Percentiles rank a stretch among this genome's conserved stretches.
These are phyloP conservation scores for Chorisops tibialis DNA, from an alignment of 2,888 invertebrate genomes.

Conservation along the genomic window DNA sequence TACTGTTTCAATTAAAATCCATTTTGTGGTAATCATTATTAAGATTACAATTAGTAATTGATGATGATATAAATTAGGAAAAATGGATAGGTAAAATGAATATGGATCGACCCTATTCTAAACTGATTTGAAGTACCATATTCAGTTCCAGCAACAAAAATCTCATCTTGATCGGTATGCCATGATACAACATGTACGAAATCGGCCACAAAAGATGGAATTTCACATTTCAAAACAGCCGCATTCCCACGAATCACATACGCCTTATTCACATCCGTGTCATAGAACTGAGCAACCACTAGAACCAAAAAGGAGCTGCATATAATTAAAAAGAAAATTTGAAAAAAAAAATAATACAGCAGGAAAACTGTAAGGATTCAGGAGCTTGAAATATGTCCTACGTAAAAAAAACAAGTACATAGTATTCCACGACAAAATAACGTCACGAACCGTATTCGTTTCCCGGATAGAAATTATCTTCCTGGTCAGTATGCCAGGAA, in stretches of 20 bases:
- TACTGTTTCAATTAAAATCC: too few species aligned
- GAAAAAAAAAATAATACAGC: too few species aligned
- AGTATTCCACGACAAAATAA: too few species aligned
- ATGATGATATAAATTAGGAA: too few species aligned
- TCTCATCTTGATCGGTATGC: conserved; percentile 66
- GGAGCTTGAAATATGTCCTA: background rate
- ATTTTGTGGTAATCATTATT: too few species aligned
- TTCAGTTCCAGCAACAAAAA: conserved; percentile 50
- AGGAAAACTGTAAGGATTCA: background rate
- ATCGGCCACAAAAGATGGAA: conserved; percentile 90
- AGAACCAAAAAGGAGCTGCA: conserved; percentile 44
- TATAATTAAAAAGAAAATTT: conserved; percentile 3
- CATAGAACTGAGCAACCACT: conserved; percentile 89
- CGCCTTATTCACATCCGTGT: conserved; percentile 88
- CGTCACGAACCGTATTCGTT: conserved; percentile 51
- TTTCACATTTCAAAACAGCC: conserved; percentile 83
- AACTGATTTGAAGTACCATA: conserved; percentile 41
- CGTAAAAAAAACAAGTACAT: background rate
- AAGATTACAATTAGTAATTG: too few species aligned
- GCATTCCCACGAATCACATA: conserved; percentile 86
- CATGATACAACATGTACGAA: conserved; percentile 84
- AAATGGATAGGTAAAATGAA: too few species aligned
- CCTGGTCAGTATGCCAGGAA: conserved; percentile 77
- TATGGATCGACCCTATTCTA: too few species aligned
- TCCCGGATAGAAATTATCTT: conserved; percentile 51